Base-by-base conservation (phyloP, 2,113 vertebrate species). In the Archocentrus centrarchus region DNA sequence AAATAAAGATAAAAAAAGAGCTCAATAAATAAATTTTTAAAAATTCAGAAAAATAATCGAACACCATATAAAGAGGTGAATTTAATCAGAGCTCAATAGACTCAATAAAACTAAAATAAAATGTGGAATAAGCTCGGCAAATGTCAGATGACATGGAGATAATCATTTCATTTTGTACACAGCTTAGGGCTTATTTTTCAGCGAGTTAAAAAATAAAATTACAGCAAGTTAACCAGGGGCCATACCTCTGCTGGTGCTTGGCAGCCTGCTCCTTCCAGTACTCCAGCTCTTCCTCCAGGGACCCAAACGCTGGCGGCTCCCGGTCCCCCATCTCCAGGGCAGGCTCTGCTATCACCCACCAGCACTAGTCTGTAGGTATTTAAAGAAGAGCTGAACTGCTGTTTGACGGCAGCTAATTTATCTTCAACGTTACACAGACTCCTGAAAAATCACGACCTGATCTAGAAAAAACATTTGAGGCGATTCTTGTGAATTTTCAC, bases 241-340 rank as follows among this genome's bases (percentile, higher is more conserved):
- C 79, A 18, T 75, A 99, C 98, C 96, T 97, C 83, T 97, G 96
- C 76, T 97, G 97, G 84, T 97, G 97, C 66, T 95, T 96, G 84
- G 93, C 89, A 0, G 97, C 96, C 90, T 96, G 32, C 1, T 97
- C 96, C 93, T 96, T 99, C 98, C 98, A 99, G 88, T 97, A 97
- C 82, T 84, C 91, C 50, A 96, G 84, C 89, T 97, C 98, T 53
- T 98, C 97, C 88, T 97, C 96, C 79, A 96, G 87, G 1, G 97
- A 98, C 47, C 86, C 91, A 82, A 98, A 99, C 27, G 86, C 91
- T 11, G 80, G 78, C 58, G 88, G 94, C 78, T 95, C 96, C 0
- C 87, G 89, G 86, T 96, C 96, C 79, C 95, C 97, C 98, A 99
- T 99, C 50, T 76, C 89, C 11, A 62, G 44, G 7, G 15, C 32